These are phyloP conservation scores for Melozone crissalis DNA, from an alignment of 2,113 vertebrate species.

Conservation along the genomic window DNA sequence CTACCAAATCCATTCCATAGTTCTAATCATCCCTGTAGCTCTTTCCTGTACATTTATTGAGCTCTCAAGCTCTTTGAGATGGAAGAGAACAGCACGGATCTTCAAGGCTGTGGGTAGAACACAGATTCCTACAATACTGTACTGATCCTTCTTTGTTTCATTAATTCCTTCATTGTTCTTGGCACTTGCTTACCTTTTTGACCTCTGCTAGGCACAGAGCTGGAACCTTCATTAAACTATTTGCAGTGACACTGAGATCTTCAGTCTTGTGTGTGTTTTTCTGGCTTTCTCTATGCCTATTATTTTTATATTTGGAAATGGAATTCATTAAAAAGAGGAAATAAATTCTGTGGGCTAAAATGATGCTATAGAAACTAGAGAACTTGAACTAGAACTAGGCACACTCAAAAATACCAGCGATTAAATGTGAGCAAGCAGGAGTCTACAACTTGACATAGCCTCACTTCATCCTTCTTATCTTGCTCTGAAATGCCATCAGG, in stretches of 20 bases:
- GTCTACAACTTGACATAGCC: background rate
- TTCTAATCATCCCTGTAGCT: background rate
- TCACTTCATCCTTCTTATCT: background rate
- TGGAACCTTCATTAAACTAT: background rate
- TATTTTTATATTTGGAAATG: background rate
- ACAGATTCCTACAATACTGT: background rate
- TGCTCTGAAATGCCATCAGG: background rate
- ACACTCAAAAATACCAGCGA: background rate
- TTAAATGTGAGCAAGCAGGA: background rate
- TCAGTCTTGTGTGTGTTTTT: background rate
- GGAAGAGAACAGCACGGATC: background rate
- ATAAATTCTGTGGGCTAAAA: background rate
- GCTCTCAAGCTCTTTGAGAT: background rate
- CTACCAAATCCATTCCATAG: background rate
- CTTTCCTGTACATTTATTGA: background rate
- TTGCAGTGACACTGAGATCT: background rate
- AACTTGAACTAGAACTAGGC: background rate
- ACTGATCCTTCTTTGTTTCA: background rate
- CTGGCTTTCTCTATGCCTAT: background rate
- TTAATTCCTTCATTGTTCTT: background rate
- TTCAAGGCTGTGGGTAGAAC: background rate
- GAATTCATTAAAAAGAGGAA: background rate
- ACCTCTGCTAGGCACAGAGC: background rate
- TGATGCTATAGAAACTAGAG: background rate
- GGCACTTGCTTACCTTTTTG: background rate